A percentile compares a stretch with the other conserved stretches of the same genome.
These are phyloP conservation scores for Phlogophora meticulosa DNA, from an alignment of 2,888 invertebrate genomes.

Conservation along the genomic window DNA sequence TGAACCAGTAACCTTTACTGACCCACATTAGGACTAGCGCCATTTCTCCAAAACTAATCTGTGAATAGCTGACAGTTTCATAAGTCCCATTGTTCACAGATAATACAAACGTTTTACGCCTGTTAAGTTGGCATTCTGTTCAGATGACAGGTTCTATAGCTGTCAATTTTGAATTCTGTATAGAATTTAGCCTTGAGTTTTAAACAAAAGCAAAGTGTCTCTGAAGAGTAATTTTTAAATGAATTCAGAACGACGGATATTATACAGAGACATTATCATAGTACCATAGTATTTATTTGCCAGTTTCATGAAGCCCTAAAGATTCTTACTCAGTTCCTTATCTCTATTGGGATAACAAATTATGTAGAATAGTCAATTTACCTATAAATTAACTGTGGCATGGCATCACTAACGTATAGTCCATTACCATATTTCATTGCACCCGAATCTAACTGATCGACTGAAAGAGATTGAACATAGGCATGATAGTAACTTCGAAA, in stretches of 20 bases:
- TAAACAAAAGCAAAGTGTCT: slow-evolving; percentile 20
- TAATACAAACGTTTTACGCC: slow-evolving; percentile 57
- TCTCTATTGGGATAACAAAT: too few species aligned
- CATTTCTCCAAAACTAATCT: slow-evolving; percentile 57
- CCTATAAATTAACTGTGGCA: too few species aligned
- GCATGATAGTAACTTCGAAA: not conserved
- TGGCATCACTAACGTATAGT: too few species aligned
- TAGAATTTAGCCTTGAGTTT: slow-evolving; percentile 23
- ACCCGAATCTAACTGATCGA: too few species aligned
- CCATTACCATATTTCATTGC: too few species aligned
- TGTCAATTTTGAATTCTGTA: slow-evolving; percentile 55
- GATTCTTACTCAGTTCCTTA: too few species aligned
- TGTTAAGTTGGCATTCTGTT: slow-evolving; percentile 58
- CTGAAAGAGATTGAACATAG: too few species aligned
- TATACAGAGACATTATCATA: too few species aligned
- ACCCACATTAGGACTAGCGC: slow-evolving; percentile 56
- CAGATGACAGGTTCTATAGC: slow-evolving; percentile 53
- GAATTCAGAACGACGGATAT: not conserved
- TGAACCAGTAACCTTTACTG: slow-evolving; percentile 66
- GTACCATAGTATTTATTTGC: too few species aligned
- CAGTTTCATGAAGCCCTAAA: too few species aligned
- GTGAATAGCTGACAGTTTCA: slow-evolving; percentile 53
- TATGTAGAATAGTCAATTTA: too few species aligned
- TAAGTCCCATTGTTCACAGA: slow-evolving; percentile 58
- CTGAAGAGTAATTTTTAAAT: slow-evolving; percentile 13